Conservation (phyloP, 2,888 invertebrate genomes). For the Adineta ricciae region DNA sequence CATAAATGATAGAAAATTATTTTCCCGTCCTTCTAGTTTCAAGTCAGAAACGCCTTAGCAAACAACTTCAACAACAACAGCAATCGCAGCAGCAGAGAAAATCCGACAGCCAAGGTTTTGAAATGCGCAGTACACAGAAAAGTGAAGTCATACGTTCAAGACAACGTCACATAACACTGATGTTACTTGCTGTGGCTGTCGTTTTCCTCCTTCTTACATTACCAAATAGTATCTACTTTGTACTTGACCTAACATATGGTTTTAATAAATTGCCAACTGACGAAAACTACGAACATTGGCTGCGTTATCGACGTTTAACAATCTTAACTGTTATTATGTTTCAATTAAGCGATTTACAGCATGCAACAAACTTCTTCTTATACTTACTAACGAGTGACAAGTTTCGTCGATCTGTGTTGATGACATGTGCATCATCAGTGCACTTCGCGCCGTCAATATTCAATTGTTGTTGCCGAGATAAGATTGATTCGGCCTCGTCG, state of each 20-base stretch:
- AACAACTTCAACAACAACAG: not conserved
- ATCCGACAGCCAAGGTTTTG: not conserved
- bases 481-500: not conserved
- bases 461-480: not conserved
- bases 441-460: not conserved
- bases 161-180: conserved; percentile 8
- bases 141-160: not conserved
- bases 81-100: not conserved
- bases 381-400: not conserved
- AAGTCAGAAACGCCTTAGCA: not conserved
- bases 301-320: not conserved
- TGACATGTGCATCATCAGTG: not conserved
- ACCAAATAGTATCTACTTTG: conserved; percentile 21
- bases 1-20: not conserved
- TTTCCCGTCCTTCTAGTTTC: not conserved
- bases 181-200: conserved; percentile 15
- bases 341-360: conserved; percentile 22
- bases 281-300: not conserved
- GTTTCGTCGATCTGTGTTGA: not conserved
- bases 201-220: conserved; percentile 15
- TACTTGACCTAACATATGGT: not conserved
- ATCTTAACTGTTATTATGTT: conserved; percentile 1
- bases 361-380: conserved; percentile 10
- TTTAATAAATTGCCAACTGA: not conserved
- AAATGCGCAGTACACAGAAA: conserved; percentile 11